Conservation (phyloP, 2,797 vertebrate genomes). For the Masticophis lateralis region DNA sequence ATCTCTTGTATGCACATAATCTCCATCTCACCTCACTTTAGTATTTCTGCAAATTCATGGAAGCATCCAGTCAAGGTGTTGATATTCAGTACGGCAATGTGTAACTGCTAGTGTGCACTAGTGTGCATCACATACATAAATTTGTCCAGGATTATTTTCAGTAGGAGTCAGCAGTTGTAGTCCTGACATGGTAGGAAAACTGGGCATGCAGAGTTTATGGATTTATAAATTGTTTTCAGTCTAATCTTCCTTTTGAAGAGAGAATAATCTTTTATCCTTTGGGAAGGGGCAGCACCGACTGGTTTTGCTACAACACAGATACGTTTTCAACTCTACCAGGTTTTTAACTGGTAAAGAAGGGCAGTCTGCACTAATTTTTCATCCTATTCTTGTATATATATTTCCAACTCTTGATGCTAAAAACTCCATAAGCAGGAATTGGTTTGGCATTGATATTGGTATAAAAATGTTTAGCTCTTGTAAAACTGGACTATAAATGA, state of each 20-base stretch:
- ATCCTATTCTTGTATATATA: neutral
- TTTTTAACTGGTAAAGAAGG: neutral
- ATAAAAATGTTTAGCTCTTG: neutral
- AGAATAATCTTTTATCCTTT: neutral
- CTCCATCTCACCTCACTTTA: neutral
- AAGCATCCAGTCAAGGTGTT: neutral
- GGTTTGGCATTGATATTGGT: neutral
- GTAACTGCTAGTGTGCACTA: neutral
- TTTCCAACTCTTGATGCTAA: neutral
- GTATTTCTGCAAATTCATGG: neutral
- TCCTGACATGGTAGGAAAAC: neutral
- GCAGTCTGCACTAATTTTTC: neutral
- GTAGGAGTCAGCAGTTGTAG: neutral
- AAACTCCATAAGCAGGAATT: neutral
- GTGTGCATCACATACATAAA: neutral
- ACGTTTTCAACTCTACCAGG: neutral
- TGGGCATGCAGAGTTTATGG: neutral
- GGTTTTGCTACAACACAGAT: neutral
- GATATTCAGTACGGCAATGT: neutral
- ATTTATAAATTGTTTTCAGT: neutral
- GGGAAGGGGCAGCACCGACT: neutral
- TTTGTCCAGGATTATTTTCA: neutral
- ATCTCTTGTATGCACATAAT: neutral
- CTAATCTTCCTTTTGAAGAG: neutral
- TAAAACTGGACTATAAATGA: neutral